phyloP scores from a whole-genome alignment of 2,113 vertebrate species.

The Eublepharis macularius region DNA sequence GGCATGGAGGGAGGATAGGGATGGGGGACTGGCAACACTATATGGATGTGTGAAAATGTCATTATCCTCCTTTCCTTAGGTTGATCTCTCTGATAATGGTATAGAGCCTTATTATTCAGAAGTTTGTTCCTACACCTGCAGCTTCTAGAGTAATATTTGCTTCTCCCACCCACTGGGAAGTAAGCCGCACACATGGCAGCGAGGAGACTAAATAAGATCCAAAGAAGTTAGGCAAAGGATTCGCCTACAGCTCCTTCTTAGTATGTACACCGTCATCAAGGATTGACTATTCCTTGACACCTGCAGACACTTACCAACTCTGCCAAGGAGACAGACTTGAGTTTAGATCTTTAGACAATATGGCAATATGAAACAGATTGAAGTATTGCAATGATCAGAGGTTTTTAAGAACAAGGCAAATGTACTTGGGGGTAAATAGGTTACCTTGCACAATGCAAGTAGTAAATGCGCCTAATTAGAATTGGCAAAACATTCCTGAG shows the following conservation, averaged over 20 bases:
- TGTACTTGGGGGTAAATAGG: constrained; percentile 56
- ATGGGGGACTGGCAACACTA: too few species aligned
- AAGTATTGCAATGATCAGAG: constrained; percentile 36
- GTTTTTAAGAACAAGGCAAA: neutral
- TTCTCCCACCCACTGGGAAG: neutral
- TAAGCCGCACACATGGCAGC: neutral
- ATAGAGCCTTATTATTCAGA: neutral
- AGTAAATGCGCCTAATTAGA: constrained; percentile 50
- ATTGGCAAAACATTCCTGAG: constrained; percentile 42
- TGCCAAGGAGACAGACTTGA: constrained; percentile 44
- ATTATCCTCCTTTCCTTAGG: neutral
- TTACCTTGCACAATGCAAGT: constrained; percentile 44
- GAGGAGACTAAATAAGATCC: neutral
- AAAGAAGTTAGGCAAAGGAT: neutral
- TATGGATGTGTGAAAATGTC: fast-evolving
- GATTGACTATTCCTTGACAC: constrained; percentile 15
- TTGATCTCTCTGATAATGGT: neutral
- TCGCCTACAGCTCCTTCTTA: constrained; percentile 36
- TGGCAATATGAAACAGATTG: neutral
- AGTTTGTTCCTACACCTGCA: neutral
- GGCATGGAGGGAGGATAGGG: too few species aligned
- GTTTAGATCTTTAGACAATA: constrained; percentile 9
- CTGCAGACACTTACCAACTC: constrained; percentile 40
- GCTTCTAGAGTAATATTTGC: neutral
- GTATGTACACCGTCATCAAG: constrained; percentile 3